A percentile compares a stretch with the other conserved stretches of the same genome.
Evolutionary conservation across 2,113 vertebrate species (phyloP).

Genomic region (Microcebus jonahi): DNA sequence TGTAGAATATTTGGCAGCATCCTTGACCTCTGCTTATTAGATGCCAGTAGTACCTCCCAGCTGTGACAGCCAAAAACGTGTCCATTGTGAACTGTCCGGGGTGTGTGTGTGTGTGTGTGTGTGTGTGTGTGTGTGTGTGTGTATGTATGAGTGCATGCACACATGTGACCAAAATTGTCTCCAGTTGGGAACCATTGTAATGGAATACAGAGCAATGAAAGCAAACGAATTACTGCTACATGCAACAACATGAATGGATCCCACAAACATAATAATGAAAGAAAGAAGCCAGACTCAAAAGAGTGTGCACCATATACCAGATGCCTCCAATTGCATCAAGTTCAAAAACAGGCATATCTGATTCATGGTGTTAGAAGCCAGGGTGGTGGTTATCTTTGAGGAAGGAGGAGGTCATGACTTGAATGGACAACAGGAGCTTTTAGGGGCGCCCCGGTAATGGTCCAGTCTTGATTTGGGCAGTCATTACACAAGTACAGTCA

Average conservation of each 20-base stretch:
- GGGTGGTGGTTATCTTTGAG: background rate
- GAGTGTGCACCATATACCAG: background rate
- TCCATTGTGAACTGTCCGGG: background rate
- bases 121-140: too few relatives aligned
- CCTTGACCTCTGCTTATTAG: background rate
- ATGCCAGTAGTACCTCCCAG: background rate
- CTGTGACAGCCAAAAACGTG: background rate
- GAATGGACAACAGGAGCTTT: background rate
- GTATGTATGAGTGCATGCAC: too few relatives aligned
- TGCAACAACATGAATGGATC: too few relatives aligned
- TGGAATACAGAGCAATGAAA: background rate
- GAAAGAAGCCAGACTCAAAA: background rate
- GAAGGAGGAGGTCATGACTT: background rate
- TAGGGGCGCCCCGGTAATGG: fast-evolving
- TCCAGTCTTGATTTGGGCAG: background rate
- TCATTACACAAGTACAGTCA: background rate
- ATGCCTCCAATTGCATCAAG: background rate
- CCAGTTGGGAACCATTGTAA: background rate
- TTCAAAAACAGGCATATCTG: background rate
- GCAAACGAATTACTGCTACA: too few relatives aligned
- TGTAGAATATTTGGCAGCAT: background rate
- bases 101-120: too few relatives aligned
- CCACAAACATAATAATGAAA: background rate
- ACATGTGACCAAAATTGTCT: background rate
- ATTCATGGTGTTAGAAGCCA: background rate